Percentiles rank a stretch among this genome's conserved stretches.
Evolutionary conservation across 2,113 vertebrate species (phyloP).

Genomic region (Ranitomeya variabilis): DNA sequence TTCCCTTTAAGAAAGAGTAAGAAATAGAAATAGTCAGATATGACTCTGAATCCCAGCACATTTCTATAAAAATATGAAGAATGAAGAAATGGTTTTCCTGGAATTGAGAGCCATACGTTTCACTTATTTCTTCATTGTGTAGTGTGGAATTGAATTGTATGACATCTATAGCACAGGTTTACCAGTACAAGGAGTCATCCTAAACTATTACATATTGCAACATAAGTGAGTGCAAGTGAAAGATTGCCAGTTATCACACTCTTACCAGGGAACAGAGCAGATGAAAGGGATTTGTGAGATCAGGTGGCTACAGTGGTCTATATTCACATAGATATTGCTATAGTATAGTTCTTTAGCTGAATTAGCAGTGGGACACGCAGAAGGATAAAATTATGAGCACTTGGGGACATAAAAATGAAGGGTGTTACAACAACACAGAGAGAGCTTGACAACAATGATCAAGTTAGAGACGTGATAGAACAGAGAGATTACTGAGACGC

Average conservation of each 20-base stretch:
- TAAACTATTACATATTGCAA: neutral
- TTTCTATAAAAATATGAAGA: neutral
- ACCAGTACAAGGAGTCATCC: neutral
- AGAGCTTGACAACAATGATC: slow-evolving; percentile 18
- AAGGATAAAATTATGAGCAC: neutral
- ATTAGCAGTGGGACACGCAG: slow-evolving; percentile 16
- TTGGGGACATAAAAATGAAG: neutral
- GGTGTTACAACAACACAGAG: slow-evolving; percentile 18
- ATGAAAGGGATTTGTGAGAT: neutral
- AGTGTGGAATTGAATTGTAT: neutral
- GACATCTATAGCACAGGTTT: neutral
- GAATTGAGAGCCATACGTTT: neutral
- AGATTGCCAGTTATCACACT: neutral
- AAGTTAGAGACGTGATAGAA: neutral
- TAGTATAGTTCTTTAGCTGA: slow-evolving; percentile 16
- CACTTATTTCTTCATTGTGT: neutral
- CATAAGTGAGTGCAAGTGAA: neutral
- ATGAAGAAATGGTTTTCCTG: neutral
- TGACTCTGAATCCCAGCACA: too few relatives aligned
- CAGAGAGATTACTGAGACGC: slow-evolving; percentile 13
- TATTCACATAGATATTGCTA: neutral
- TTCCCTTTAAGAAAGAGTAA: too few relatives aligned
- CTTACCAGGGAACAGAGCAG: neutral
- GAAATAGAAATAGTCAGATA: too few relatives aligned
- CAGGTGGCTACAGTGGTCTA: neutral